Conservation (phyloP, 2,888 invertebrate species). For the Apantesis nais region DNA sequence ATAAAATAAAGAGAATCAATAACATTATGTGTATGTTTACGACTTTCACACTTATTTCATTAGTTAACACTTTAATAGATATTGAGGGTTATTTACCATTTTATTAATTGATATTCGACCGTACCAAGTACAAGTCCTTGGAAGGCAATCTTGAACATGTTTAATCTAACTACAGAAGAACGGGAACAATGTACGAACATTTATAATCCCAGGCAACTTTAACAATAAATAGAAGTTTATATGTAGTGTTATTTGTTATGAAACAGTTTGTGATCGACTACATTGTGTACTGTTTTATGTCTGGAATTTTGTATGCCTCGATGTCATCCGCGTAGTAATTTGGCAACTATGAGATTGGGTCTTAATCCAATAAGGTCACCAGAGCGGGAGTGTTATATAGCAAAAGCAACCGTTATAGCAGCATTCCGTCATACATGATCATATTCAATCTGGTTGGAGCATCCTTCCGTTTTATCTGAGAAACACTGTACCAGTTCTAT, state of each 20-base stretch:
- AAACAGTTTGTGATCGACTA: conserved; percentile 19
- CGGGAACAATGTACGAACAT: conserved; percentile 37
- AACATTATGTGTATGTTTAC: conserved; percentile 2
- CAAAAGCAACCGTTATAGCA: background rate
- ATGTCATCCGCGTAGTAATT: background rate
- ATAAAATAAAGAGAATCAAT: background rate
- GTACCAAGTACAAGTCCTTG: conserved; percentile 7
- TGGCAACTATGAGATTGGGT: background rate
- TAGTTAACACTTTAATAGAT: background rate
- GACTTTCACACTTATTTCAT: background rate
- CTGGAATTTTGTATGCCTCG: background rate
- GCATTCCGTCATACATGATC: background rate
- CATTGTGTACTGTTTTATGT: conserved; percentile 11
- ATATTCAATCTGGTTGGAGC: background rate
- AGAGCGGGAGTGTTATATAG: background rate
- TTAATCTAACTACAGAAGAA: conserved; percentile 22
- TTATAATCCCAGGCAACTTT: conserved; percentile 37
- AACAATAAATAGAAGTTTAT: conserved; percentile 43
- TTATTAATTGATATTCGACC: background rate
- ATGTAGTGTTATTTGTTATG: conserved; percentile 25
- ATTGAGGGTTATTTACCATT: conserved; percentile 3
- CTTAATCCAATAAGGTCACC: background rate
- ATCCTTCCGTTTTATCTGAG: background rate
- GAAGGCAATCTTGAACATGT: conserved; percentile 17
- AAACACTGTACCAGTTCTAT: background rate